Conservation (phyloP, 2,113 vertebrate genomes). For the Neogale vison region DNA sequence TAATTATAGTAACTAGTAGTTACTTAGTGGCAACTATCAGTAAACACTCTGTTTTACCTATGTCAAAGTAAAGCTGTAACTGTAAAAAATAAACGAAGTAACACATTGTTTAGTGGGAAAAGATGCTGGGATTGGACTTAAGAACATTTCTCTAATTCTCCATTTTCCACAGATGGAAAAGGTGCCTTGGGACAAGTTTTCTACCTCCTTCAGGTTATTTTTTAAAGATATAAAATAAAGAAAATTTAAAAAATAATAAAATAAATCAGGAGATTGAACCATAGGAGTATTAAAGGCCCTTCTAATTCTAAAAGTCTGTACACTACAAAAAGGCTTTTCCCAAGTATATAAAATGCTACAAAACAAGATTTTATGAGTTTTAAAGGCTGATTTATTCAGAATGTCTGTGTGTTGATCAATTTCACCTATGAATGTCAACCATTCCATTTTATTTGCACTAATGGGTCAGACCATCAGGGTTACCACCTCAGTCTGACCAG, state of each 20-base stretch:
- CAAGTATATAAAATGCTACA: not conserved
- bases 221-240: not conserved
- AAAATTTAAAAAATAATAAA: not conserved
- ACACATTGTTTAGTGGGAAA: not conserved
- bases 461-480: not conserved
- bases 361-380: conserved; percentile 19
- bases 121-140: not conserved
- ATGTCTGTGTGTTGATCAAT: not conserved
- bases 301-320: not conserved
- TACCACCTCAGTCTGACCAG: not conserved
- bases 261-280: not conserved
- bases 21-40: not conserved
- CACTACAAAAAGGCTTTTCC: not conserved
- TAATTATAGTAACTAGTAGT: not conserved
- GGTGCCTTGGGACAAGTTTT: not conserved
- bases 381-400: conserved; percentile 49
- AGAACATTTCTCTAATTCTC: not conserved
- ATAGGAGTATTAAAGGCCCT: not conserved
- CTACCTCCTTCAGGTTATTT: not conserved
- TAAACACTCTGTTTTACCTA: not conserved
- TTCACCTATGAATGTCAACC: conserved; percentile 17
- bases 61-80: not conserved
- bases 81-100: not conserved
- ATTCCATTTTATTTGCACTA: not conserved
- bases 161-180: not conserved